These are phyloP conservation scores for Mastomys natalensis DNA, from an alignment of 2,113 vertebrate species.

Conservation along the genomic window DNA sequence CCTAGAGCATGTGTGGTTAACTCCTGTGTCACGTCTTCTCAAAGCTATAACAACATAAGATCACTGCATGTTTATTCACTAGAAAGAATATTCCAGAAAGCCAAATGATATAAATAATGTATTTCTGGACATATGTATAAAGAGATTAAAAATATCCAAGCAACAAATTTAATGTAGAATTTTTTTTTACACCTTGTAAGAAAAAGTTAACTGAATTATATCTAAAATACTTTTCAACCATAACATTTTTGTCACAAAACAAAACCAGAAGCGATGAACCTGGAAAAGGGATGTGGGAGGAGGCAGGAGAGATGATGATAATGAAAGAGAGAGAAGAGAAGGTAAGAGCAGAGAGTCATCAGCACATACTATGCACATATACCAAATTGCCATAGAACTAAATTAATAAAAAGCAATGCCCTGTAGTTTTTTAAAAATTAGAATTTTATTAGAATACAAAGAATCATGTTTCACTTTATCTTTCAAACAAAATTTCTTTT, in stretches of 20 bases:
- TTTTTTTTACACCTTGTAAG: neutral
- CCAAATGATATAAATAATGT: neutral
- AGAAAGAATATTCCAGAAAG: neutral
- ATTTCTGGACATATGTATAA: neutral
- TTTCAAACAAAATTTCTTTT: neutral
- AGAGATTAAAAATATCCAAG: neutral
- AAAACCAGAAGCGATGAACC: neutral
- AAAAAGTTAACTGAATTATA: neutral
- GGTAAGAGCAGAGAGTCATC: neutral
- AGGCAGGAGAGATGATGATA: too few relatives aligned
- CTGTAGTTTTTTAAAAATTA: neutral
- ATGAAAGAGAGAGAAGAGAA: neutral
- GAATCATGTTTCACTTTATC: neutral
- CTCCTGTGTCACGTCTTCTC: neutral
- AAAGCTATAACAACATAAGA: neutral
- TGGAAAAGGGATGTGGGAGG: neutral
- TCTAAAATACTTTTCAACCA: neutral
- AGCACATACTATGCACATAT: neutral
- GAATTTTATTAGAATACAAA: neutral
- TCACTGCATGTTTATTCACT: neutral
- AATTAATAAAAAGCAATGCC: neutral
- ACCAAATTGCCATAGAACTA: neutral
- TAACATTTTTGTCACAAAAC: neutral
- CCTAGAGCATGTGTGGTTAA: neutral
- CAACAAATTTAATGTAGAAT: neutral